Conservation (phyloP, 2,113 vertebrate genomes). For the Polypterus bichir region DNA sequence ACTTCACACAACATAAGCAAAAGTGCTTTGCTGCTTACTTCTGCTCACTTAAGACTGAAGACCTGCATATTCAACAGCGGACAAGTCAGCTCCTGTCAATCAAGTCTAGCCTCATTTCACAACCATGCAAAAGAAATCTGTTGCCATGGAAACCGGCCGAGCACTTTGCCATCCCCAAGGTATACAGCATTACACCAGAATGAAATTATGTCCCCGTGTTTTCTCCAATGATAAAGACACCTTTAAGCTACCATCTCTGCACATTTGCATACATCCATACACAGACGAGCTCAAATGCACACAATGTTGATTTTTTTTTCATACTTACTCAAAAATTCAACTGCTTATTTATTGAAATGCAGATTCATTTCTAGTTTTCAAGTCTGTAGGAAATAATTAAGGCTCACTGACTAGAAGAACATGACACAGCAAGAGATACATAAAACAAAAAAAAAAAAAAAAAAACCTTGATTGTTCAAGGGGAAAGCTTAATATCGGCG, state of each 20-base stretch:
- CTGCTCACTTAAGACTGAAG: slow-evolving; percentile 11
- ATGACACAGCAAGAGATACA: too few species aligned
- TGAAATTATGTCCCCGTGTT: slow-evolving; percentile 27
- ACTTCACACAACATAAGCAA: background rate
- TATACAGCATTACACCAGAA: slow-evolving; percentile 27
- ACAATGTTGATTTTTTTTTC: too few species aligned
- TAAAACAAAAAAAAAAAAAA: too few species aligned
- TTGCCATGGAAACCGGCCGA: slow-evolving; percentile 42
- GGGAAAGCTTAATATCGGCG: too few species aligned
- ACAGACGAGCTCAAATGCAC: too few species aligned
- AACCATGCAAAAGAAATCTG: slow-evolving; percentile 35
- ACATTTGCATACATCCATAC: too few species aligned
- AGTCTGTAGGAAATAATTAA: too few species aligned
- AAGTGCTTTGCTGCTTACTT: background rate
- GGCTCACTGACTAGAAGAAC: too few species aligned
- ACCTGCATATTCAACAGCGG: slow-evolving; percentile 25
- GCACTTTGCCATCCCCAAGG: slow-evolving; percentile 30
- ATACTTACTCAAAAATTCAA: too few species aligned
- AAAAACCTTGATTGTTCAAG: too few species aligned
- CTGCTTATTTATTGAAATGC: too few species aligned
- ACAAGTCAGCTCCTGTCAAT: slow-evolving; percentile 27
- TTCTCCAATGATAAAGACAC: slow-evolving; percentile 18
- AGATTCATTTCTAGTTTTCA: too few species aligned
- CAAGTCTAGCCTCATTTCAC: slow-evolving; percentile 29
- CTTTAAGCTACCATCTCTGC: background rate